Evolutionary conservation across 2,113 vertebrate genomes (phyloP).

Genomic region (Haliaeetus leucogaster): DNA sequence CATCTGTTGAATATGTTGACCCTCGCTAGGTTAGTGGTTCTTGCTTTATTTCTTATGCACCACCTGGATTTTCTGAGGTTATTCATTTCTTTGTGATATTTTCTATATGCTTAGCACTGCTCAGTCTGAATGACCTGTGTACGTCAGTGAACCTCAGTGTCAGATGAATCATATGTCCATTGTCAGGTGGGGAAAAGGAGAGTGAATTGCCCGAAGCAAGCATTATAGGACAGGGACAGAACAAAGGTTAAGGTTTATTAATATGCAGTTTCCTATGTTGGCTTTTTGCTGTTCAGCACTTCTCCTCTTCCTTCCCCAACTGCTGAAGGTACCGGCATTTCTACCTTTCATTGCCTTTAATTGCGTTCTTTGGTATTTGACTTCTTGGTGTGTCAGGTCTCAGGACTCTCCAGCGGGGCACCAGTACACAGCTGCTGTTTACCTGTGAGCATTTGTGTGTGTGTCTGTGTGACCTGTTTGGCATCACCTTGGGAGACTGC

Average conservation of each 20-base stretch:
- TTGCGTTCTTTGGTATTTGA: not conserved
- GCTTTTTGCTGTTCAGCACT: not conserved
- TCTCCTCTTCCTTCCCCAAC: not conserved
- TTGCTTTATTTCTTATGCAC: not conserved
- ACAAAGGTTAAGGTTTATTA: not conserved
- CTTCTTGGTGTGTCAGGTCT: not conserved
- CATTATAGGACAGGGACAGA: not conserved
- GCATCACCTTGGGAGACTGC: not conserved
- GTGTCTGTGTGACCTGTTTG: not conserved
- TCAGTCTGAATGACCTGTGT: not conserved
- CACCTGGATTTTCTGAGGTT: not conserved
- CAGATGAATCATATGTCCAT: not conserved
- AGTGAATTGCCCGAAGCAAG: not conserved
- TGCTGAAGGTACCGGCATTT: not conserved
- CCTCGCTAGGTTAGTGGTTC: not conserved
- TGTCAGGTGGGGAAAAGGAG: not conserved
- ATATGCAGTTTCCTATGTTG: not conserved
- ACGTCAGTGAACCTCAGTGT: accelerated
- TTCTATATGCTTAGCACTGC: not conserved
- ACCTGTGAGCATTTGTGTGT: not conserved
- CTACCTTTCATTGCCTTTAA: not conserved
- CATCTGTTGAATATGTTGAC: not conserved
- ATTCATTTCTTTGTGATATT: not conserved
- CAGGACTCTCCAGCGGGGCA: not conserved
- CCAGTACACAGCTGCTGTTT: not conserved